Base-by-base conservation (phyloP, 2,888 invertebrate genomes). In the Drosophila pegasa region DNA sequence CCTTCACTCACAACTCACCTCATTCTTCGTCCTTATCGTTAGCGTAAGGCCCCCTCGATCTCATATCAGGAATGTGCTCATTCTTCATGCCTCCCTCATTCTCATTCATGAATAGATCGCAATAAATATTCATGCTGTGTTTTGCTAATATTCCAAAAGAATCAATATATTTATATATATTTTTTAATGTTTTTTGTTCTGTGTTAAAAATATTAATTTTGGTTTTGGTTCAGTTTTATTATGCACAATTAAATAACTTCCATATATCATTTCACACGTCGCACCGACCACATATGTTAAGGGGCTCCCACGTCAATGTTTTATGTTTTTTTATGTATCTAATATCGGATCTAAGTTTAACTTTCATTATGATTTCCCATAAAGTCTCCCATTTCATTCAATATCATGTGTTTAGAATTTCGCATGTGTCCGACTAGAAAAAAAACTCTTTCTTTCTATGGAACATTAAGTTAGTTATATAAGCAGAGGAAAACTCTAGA, bases 51-150 rank as follows among this genome's bases (percentile, higher is more conserved):
- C 25, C 38, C 25, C 54, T n/a, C 45, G 48, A 50, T 18, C 22
- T 60, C 63, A 64, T 47, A 10, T 18, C 52, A 47, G 54, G 56
- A 63, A 62, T 62, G 62, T 59, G 37, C 29, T 71, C 77, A 40
- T 52, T 38, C 41, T 18, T 20, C 72, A 71, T 52, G 52, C 33
- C 1, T 33, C 37, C 35, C 4, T n/a, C 66, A 66, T 66, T 55
- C 20, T 40, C 75, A 63, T 52, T 75, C 74, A 76, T 66, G 51
- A 33, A 55, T 71, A 56, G 18, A 63, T 37, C 47, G 14, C 25
- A 41, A 59, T 57, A 41, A 77, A 73, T 77, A 75, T 87, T 90
- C 89, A 89, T 79, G 84, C 89, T 90, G 89, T 89, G 89, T 89
- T 89, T 89, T 88, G 89, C 89, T 87, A 68, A 75, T 73, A 60